Evolutionary conservation across 2,888 invertebrate genomes (phyloP).

Genomic region (Lithophane ornitopus): DNA sequence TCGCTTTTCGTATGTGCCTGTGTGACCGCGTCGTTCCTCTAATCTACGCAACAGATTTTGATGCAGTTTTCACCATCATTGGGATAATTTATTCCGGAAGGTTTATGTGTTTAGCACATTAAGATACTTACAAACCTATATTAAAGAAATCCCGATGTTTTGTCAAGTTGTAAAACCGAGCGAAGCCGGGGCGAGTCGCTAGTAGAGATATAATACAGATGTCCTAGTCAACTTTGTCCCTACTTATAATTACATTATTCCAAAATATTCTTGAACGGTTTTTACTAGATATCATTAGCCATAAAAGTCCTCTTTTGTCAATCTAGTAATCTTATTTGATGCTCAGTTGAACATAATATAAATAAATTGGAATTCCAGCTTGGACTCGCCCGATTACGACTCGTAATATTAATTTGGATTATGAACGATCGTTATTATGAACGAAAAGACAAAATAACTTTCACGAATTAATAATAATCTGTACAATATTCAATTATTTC

Average conservation of each 20-base stretch:
- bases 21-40: too few relatives aligned
- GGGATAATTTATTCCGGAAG: too few relatives aligned
- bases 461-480: background rate
- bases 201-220: background rate
- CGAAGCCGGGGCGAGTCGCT: too few relatives aligned
- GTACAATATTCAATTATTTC: background rate
- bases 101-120: too few relatives aligned
- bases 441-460: background rate
- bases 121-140: too few relatives aligned
- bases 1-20: too few relatives aligned
- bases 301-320: background rate
- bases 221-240: background rate
- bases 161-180: background rate
- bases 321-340: constrained; percentile 16
- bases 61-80: too few relatives aligned
- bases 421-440: background rate
- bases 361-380: constrained; percentile 9
- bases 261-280: background rate
- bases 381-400: background rate
- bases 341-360: background rate
- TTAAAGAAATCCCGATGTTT: background rate
- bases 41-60: too few relatives aligned
- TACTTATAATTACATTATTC: background rate
- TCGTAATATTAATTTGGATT: background rate
- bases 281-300: background rate